Evolutionary conservation across 2,888 invertebrate species (phyloP), one percentile per base, ranked within the genome.

Genomic region (Eremobia ochroleuca): DNA sequence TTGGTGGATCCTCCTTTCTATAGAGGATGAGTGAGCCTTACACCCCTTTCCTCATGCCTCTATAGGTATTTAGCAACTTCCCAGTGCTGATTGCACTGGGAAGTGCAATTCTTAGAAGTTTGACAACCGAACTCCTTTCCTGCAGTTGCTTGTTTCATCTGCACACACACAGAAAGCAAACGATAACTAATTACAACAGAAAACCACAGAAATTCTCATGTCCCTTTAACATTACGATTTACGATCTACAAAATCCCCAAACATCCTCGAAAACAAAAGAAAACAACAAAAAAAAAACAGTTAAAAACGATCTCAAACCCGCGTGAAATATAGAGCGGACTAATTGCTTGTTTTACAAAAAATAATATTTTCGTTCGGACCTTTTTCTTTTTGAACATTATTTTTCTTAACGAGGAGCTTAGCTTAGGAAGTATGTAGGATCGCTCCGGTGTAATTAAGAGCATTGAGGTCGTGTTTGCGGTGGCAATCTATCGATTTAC

Each of bases 341-440:
- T 85, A 85, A 85, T 87, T 87, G 85, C 77, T 77, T 85, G 85
- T 85, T 76, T 78, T 70, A 81, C 67, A 85, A 81, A 85, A 87
- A 85, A 79, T 71, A 46, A 85, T 85, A 78, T 79, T 76, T 81
- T 65, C 84, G 15, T 69, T 68, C 62, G 15, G 46, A 73, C 37
- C 70, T 72, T 86, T 71, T 86, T 43, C 75, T 76, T 78, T 76
- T 71, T 68, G 46, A 73, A 81, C 85, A 70, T 86, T 74, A 86
- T 82, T 86, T 85, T 87, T 82, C 88, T 85, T 86, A 87, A 86
- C 86, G 85, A 87, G 88, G 25, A 68, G 79, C 79, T 86, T 71
- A 85, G 67, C 78, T 58, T 13, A 70, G 55, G 46, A 72, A 64
- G 75, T 85, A 49, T 79, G 85, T 85, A 82, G 85, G 28, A 82